Evolutionary conservation across 2,888 invertebrate genomes (phyloP).

Genomic region (Pardosa pseudoannulata): DNA sequence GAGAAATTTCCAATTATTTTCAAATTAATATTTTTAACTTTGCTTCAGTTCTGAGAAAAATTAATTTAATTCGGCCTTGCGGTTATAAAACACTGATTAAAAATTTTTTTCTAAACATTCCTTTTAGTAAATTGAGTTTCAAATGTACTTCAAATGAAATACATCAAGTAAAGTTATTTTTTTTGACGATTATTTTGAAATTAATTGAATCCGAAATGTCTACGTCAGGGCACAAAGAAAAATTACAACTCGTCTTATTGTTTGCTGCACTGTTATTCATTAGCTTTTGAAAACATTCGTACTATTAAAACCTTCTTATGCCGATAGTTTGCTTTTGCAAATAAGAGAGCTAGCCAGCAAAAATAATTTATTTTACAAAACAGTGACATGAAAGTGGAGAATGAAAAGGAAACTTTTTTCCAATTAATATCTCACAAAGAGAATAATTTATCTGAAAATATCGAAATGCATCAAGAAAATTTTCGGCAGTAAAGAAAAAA

Average conservation of each 20-base stretch:
- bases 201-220: slow-evolving; percentile 2
- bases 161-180: background rate
- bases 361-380: slow-evolving; percentile 11
- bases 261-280: background rate
- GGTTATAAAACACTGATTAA: slow-evolving; percentile 5
- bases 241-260: background rate
- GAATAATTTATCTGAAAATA: slow-evolving; percentile 12
- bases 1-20: too few relatives aligned
- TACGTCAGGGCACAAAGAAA: background rate
- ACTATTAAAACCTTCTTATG: background rate
- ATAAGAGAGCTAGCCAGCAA: background rate
- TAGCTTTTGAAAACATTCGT: background rate
- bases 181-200: background rate
- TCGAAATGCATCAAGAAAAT: background rate
- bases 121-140: background rate
- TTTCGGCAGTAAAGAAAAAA: background rate
- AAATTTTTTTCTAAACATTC: background rate
- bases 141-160: background rate
- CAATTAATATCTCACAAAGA: slow-evolving; percentile 8
- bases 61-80: too few relatives aligned
- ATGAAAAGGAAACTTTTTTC: background rate
- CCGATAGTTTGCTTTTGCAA: background rate
- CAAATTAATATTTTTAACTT: too few relatives aligned
- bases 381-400: background rate
- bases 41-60: too few relatives aligned